Evolutionary conservation across 1,140 invertebrate genomes (phyloP), one percentile per base, ranked within the genome.

Genomic region (Prorops nasuta): DNA sequence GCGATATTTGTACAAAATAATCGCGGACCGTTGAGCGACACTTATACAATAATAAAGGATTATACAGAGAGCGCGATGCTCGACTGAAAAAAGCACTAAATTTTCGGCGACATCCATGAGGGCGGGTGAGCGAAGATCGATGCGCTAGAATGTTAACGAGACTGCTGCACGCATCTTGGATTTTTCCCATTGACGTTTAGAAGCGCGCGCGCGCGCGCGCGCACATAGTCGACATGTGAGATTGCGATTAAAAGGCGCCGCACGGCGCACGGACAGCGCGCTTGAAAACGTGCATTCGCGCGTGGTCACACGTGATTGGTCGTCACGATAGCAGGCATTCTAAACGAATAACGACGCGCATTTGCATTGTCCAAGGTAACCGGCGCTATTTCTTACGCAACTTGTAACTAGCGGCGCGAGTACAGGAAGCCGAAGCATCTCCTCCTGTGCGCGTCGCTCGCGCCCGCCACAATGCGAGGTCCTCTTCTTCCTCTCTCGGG

Each of bases 281-380:
- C 4, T 6, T 10, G 24, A 28, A 28, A 28, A 21, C 18, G 14
- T 8, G 42, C 42, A 3, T 31, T 4, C 24, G 10, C 24, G 24
- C 4, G 24, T 28, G 24, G 28, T 31, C n/a, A 20, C 22, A 4
- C 28, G 21, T 32, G 45, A 47, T 52, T 39, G 24, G 43, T 35
- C 24, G 50, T 32, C 37, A 24, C 14, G 46, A 49, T 41, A 40
- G 38, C 16, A 14, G 15, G 8, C 22, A n/a, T 49, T 49, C 22
- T 20, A 34, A 9, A 22, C 51, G 14, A 41, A 43, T 41, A 54
- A 36, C 47, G 16, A 34, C 19, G 55, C 28, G 37, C 63, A 63
- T 65, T 65, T 61, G 51, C 56, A 63, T 61, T 55, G 46, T 20
- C 50, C 54, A 61, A 61, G 55, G 55, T 63, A 61, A 65, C 44